These are phyloP conservation scores for Drosophila orosa DNA, from an alignment of 1,140 invertebrate genomes.

Conservation along the genomic window DNA sequence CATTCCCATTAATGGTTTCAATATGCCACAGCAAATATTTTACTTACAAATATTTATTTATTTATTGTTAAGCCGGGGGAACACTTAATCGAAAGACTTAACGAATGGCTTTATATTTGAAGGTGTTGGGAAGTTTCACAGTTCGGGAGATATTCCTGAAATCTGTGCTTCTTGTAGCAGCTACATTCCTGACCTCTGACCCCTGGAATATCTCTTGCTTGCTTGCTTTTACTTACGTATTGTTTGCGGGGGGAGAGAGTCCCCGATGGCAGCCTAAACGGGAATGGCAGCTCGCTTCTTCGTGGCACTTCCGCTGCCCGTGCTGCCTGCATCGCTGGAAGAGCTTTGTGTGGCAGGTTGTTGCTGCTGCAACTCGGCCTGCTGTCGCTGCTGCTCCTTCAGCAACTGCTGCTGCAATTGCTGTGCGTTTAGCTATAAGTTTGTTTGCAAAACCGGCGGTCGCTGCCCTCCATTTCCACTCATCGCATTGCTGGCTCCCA, in stretches of 20 bases:
- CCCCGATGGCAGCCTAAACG: slow-evolving; percentile 48
- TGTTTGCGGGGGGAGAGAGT: neutral
- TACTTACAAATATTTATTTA: neutral
- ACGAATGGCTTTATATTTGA: neutral
- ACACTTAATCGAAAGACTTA: neutral
- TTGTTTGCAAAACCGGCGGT: slow-evolving; percentile 68
- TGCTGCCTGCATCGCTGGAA: slow-evolving; percentile 60
- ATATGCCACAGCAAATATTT: neutral
- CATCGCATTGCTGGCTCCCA: slow-evolving; percentile 9
- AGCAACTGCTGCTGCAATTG: slow-evolving; percentile 74
- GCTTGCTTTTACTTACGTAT: slow-evolving; percentile 38
- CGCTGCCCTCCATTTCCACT: slow-evolving; percentile 37
- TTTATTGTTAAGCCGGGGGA: neutral
- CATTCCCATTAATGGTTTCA: neutral
- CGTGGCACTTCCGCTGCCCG: slow-evolving; percentile 51
- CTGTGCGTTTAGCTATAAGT: slow-evolving; percentile 82
- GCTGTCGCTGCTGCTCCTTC: slow-evolving; percentile 64
- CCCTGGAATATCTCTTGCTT: neutral
- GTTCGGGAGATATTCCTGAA: neutral
- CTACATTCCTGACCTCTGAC: neutral
- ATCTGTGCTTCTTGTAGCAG: neutral
- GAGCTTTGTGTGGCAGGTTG: slow-evolving; percentile 40
- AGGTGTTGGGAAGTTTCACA: neutral
- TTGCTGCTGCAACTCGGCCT: slow-evolving; percentile 25
- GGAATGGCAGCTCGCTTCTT: slow-evolving; percentile 79